Percentiles rank a stretch among this genome's conserved stretches.
Evolutionary conservation across 2,113 vertebrate genomes (phyloP).

Genomic region (Phyllostomus discolor): DNA sequence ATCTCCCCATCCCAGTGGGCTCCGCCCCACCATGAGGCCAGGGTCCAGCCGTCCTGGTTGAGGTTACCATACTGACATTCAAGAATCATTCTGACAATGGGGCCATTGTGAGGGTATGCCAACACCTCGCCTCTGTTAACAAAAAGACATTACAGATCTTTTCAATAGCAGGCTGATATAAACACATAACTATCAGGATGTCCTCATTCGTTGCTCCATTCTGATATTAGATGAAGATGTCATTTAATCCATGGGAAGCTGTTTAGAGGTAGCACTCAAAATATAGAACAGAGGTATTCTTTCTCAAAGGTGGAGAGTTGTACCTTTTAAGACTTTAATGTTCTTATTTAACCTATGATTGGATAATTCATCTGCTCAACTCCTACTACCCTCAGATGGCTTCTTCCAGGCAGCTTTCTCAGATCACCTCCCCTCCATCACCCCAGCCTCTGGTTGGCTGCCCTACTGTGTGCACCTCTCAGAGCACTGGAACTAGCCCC

Average conservation of each 20-base stretch:
- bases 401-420: background rate
- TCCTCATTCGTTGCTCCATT: background rate
- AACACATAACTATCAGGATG: background rate
- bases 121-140: background rate
- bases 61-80: background rate
- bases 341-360: background rate
- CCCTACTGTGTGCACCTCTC: rapidly evolving
- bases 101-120: background rate
- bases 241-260: background rate
- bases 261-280: background rate
- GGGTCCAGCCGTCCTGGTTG: background rate
- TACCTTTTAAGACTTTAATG: background rate
- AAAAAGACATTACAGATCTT: background rate
- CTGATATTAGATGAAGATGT: background rate
- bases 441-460: background rate
- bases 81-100: background rate
- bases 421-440: background rate
- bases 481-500: background rate
- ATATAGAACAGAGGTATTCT: background rate
- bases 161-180: background rate
- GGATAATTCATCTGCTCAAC: background rate
- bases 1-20: too few species aligned
- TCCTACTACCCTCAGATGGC: background rate
- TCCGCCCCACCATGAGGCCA: background rate
- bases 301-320: background rate